These are phyloP conservation scores for Agrilus planipennis DNA, from an alignment of 1,140 invertebrate species.

Conservation along the genomic window DNA sequence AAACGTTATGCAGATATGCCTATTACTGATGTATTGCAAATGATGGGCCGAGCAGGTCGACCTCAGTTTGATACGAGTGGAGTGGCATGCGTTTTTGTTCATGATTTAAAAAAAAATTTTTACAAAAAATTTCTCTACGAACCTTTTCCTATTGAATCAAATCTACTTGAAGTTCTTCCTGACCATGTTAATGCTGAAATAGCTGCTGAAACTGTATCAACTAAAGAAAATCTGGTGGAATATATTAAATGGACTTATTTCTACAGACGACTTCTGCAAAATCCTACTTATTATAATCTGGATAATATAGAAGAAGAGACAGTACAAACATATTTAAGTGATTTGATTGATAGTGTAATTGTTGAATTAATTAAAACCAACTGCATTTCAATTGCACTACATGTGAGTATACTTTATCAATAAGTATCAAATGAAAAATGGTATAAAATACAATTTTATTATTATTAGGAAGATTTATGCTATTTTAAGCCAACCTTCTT, in stretches of 20 bases:
- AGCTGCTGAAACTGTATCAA: conserved; percentile 82
- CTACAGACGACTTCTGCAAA: conserved; percentile 81
- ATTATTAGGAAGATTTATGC: conserved; percentile 6
- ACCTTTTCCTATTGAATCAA: conserved; percentile 98
- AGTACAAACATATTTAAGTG: conserved; percentile 62
- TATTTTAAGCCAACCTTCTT: conserved; percentile 76
- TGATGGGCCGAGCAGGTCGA: conserved; percentile 97
- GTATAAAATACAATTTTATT: too few species aligned
- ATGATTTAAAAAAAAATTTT: conserved; percentile 97
- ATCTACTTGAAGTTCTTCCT: conserved; percentile 75
- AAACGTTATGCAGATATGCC: conserved; percentile 98
- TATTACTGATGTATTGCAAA: conserved; percentile 96
- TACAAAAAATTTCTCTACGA: conserved; percentile 99
- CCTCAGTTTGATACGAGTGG: conserved; percentile 91
- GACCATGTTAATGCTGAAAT: conserved; percentile 99
- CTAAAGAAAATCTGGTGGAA: conserved; percentile 88
- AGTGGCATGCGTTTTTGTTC: conserved; percentile 92
- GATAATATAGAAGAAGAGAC: conserved; percentile 59
- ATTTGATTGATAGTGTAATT: conserved; percentile 67
- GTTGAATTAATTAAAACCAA: conserved; percentile 58
- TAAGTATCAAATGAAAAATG: too few species aligned
- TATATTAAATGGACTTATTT: conserved; percentile 99
- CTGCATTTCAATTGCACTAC: conserved; percentile 59
- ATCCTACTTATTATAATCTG: conserved; percentile 87
- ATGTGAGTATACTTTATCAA: conserved; percentile 29